Base-by-base conservation (phyloP, 1,140 invertebrate species). In the Cydia fagiglandana region DNA sequence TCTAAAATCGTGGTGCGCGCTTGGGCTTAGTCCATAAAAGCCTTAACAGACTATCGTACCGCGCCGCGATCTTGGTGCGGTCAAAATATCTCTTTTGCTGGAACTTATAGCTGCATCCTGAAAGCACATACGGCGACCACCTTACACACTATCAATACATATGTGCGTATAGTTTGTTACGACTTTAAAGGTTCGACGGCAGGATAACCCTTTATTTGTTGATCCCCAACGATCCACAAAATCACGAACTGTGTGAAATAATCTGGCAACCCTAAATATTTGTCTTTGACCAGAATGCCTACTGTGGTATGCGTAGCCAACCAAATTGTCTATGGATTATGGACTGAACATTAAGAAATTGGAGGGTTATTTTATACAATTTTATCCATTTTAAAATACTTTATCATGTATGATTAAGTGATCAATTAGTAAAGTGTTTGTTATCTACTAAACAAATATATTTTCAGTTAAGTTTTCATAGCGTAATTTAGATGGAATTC, bases 311-410 rank as follows among this genome's bases (percentile, higher is more conserved):
- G 50, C 50, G 50, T 17, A 17, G 56, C 56, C 56, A 61, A 41
- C 30, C 34, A 10, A 68, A 68, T 70, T 70, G 30, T 70, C 66
- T 70, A 38, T 66, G 64, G 64, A 66, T 30, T 15, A 70, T 70
- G 66, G 66, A 70, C 30, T 24, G 66, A 17, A 70, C 66, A 68
- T 79, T 79, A 77, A 77, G 78, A 74, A 78, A 79, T 79, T 77
- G 64, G 79, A 81, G 80, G 73, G 77, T 77, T 82, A 83, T 82
- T 84, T 84, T 82, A 64, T 78, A 78, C 73, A 79, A 80, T 83
- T 83, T 78, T 75, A 61, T 77, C 76, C 75, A 75, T 76, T 70
- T 70, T 70, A 70, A 56, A 56, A 68, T 68, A 17, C 66, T 45
- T 70, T 70, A 70, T 45, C 66, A 38, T 70, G 66, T 70, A 38